phyloP scores from a whole-genome alignment of 2,797 vertebrate genomes.

The Hephaestus fuliginosus region DNA sequence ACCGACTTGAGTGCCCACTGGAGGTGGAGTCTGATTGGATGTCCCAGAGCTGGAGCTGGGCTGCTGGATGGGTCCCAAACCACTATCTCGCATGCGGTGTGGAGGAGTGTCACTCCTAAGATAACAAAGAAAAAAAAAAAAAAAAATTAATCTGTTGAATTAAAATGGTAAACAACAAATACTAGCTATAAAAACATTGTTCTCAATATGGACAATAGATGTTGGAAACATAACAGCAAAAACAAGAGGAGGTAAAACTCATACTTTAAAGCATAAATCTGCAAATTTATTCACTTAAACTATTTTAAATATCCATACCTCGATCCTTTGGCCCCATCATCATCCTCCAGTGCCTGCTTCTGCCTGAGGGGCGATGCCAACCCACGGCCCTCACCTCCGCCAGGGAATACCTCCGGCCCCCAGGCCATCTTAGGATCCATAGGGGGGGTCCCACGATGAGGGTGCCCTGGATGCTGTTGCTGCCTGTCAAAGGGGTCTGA shows the following conservation, averaged over 20 bases:
- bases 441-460: slow-evolving; percentile 91
- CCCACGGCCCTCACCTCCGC: slow-evolving; percentile 84
- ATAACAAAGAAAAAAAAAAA: slow-evolving; percentile 19
- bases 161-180: background rate
- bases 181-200: background rate
- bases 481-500: slow-evolving; percentile 93
- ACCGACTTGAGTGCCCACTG: slow-evolving; percentile 79
- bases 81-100: slow-evolving; percentile 85
- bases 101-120: slow-evolving; percentile 92
- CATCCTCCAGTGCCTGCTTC: slow-evolving; percentile 89
- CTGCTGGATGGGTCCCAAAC: slow-evolving; percentile 85
- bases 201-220: background rate
- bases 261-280: background rate
- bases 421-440: slow-evolving; percentile 93
- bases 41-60: slow-evolving; percentile 78
- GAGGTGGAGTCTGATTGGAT: slow-evolving; percentile 86
- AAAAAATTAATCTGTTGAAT: background rate
- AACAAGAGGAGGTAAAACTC: background rate
- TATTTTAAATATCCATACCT: slow-evolving; percentile 79
- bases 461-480: slow-evolving; percentile 83
- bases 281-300: background rate
- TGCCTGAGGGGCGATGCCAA: slow-evolving; percentile 89
- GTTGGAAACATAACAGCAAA: background rate
- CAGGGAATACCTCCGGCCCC: slow-evolving; percentile 90
- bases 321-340: slow-evolving; percentile 88